These are phyloP conservation scores for Nephrotoma appendiculata DNA, from an alignment of 2,888 invertebrate genomes.

Conservation along the genomic window DNA sequence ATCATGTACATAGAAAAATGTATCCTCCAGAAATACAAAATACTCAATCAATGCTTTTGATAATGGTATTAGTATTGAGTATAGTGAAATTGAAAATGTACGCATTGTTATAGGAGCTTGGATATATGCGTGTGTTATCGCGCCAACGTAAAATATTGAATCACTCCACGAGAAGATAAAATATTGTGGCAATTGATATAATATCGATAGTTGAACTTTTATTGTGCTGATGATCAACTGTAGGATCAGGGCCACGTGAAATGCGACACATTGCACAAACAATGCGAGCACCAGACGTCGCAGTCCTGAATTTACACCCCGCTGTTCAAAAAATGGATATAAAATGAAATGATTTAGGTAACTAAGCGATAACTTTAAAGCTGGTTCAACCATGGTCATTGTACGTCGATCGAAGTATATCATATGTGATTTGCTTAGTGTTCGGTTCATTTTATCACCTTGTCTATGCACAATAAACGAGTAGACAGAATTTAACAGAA, in stretches of 20 bases:
- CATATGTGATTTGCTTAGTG: background rate
- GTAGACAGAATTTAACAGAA: background rate
- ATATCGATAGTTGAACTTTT: background rate
- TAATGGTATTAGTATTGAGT: background rate
- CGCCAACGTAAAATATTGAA: background rate
- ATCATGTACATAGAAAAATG: background rate
- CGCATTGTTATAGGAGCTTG: background rate
- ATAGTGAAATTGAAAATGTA: background rate
- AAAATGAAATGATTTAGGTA: background rate
- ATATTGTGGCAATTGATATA: background rate
- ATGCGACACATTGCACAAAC: background rate
- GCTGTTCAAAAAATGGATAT: background rate
- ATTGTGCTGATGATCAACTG: background rate
- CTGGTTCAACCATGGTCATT: background rate
- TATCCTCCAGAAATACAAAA: background rate
- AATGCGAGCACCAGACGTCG: background rate
- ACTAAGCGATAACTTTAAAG: background rate
- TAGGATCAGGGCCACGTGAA: background rate
- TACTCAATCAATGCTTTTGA: background rate
- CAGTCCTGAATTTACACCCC: background rate
- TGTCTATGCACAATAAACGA: background rate
- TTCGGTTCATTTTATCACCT: background rate
- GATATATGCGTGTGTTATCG: background rate
- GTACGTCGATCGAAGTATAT: background rate
- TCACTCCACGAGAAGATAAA: background rate